Base-by-base conservation (phyloP, 2,113 vertebrate species). In the Coreoperca whiteheadi region DNA sequence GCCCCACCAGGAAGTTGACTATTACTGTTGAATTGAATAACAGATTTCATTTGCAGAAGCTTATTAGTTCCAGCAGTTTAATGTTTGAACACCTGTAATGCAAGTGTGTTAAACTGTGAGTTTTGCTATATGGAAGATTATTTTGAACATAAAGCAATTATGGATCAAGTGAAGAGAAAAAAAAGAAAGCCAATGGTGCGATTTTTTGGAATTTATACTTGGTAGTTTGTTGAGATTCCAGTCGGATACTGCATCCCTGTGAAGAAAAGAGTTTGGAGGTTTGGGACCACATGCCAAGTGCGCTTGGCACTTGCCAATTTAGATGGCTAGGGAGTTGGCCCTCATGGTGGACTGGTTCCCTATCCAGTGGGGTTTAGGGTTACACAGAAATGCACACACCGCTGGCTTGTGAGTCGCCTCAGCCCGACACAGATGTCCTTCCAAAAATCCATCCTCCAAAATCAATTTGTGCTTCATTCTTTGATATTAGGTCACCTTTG, bases 401-500 rank as follows among this genome's bases (percentile, higher is more conserved):
- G 57, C 28, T 69, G 46, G 6, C 54, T 18, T 21, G 51, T 21
- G 21, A 77, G 30, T 30, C 20, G 54, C n/a, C 50, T 66, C 53
- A 37, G 12, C n/a, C 48, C 39, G 66, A 81, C 77, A 53, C 25
- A 25, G 59, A 79, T 28, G 53, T 75, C 79, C 57, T 81, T 80
- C 72, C 79, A 82, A 76, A 60, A 28, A 87, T 63, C 80, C 67
- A 46, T 86, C 81, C 48, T 79, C 43, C 77, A 83, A 76, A 85
- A 87, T 89, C 83, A 73, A 84, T 84, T 71, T 79, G 41, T 71
- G 66, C 56, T 59, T 83, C 21, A 69, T 43, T 71, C 54, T 79
- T 43, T 59, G 48, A 64, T 82, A 69, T 79, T 54, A 64, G 79
- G 71, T 86, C 87, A 82, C 77, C 70, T 84, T 80, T 4, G 23